These are phyloP conservation scores for Cataglyphis livida DNA, from an alignment of 2,888 invertebrate species.

Conservation along the genomic window DNA sequence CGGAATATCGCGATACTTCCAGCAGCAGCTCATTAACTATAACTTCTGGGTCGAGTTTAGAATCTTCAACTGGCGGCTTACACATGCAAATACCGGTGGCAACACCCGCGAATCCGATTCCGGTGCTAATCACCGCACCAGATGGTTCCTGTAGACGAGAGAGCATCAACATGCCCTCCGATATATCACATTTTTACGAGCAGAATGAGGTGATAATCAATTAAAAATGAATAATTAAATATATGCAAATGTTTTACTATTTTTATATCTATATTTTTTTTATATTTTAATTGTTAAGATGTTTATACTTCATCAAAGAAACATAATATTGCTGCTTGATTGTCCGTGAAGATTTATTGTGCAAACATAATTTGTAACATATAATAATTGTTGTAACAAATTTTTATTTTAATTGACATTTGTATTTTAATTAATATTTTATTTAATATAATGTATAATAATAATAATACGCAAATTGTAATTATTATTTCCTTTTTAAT, in stretches of 20 bases:
- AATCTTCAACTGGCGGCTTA: slow-evolving; percentile 81
- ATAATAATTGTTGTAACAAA: slow-evolving; percentile 15
- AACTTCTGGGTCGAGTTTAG: slow-evolving; percentile 86
- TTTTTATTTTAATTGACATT: not conserved
- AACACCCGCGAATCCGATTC: slow-evolving; percentile 84
- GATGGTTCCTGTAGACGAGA: slow-evolving; percentile 80
- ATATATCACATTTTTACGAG: slow-evolving; percentile 79
- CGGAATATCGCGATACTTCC: slow-evolving; percentile 87
- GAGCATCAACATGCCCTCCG: slow-evolving; percentile 72
- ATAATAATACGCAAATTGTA: not conserved
- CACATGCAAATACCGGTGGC: slow-evolving; percentile 86
- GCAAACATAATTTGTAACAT: not conserved
- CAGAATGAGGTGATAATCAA: slow-evolving; percentile 64
- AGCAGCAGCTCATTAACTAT: slow-evolving; percentile 89
- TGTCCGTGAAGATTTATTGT: not conserved
- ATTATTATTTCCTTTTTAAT: not conserved
- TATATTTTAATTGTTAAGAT: not conserved
- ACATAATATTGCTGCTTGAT: not conserved
- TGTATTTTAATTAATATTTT: too few relatives aligned
- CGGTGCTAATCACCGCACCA: slow-evolving; percentile 85
- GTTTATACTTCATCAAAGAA: not conserved
- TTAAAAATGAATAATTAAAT: not conserved
- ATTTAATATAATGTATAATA: not conserved
- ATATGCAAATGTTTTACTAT: not conserved
- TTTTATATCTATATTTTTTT: not conserved